These are phyloP conservation scores for Onychostoma macrolepis DNA, from an alignment of 2,113 vertebrate species.

Conservation along the genomic window DNA sequence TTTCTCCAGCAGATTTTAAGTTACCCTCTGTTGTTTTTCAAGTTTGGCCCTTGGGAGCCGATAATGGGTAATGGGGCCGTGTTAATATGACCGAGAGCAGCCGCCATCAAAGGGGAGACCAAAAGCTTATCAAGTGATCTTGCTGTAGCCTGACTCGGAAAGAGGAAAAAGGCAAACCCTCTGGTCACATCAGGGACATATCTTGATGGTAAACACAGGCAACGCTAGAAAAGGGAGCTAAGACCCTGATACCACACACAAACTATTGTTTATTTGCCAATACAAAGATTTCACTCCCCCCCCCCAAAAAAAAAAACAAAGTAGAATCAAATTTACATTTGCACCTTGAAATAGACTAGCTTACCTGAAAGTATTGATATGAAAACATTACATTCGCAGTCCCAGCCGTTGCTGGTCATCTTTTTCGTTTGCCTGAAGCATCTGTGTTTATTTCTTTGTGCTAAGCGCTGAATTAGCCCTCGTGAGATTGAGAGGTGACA, in stretches of 20 bases:
- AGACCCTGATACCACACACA: not conserved
- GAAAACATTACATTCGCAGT: not conserved
- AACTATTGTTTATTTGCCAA: not conserved
- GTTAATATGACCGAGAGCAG: conserved; percentile 73
- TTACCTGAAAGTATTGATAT: not conserved
- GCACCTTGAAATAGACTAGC: not conserved
- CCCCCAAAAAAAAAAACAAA: not conserved
- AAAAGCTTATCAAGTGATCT: conserved; percentile 73
- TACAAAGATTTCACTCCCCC: not conserved
- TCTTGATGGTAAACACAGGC: conserved; percentile 61
- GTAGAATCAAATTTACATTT: not conserved
- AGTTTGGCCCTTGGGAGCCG: conserved; percentile 68
- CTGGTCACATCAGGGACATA: conserved; percentile 62
- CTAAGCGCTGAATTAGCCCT: conserved; percentile 53
- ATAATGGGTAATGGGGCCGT: conserved; percentile 76
- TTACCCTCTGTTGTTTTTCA: conserved; percentile 67
- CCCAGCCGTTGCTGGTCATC: conserved; percentile 15
- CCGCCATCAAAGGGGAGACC: conserved; percentile 63
- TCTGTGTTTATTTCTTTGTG: conserved; percentile 59
- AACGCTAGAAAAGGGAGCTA: conserved; percentile 45
- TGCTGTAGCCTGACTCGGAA: conserved; percentile 57
- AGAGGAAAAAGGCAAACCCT: conserved; percentile 62
- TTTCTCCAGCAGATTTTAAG: conserved; percentile 61
- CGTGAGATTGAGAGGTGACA: conserved; percentile 54
- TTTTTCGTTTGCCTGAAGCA: conserved; percentile 44